Base-by-base conservation (phyloP, 2,888 invertebrate genomes). In the Caenorhabditis sp. region DNA sequence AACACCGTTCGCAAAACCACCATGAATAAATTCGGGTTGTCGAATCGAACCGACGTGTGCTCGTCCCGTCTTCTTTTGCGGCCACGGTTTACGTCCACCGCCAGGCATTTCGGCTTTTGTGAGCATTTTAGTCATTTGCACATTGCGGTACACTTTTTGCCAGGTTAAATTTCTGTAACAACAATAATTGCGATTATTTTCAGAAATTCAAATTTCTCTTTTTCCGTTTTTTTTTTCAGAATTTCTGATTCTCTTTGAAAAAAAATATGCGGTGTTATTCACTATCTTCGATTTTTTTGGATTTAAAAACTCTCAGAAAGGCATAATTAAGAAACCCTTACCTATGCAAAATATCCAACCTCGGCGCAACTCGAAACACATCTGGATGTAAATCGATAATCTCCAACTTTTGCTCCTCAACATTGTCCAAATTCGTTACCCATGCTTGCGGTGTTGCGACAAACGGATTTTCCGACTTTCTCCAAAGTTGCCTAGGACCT, bases 11-110 rank as follows among this genome's bases (percentile, higher is more conserved):
- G 92, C 91, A 57, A 92, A 88, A 57, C 95, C 97, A 85, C 97
- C 91, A 88, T 76, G 73, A 24, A 81, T 69, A 68, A 87, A 87
- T 43, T 84, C 88, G 0, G 97, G 97, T 1, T 96, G 94, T 67
- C 95, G 91, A 69, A 94, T 93, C 14, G 94, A 95, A 17, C 96
- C 95, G 87, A 96, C 96, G 54, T 97, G 91, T 0, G 97, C 93
- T 80, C 92, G 91, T 0, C 99, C 99, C 31, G 91, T 87, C 24
- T 95, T 95, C 89, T 99, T 99, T 88, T 99, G 99, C 0, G 94
- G 94, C 95, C 96, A 97, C 0, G 97, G 97, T 85, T 99, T 82
- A 8, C 66, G 37, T 1, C 95, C 95, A 62, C 95, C 94, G 49
- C 96, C 96, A 58, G 92, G 90, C 65, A 93, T 92, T 90, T 99